Conservation (phyloP, 2,113 vertebrate genomes). For the Clarias batrachus region DNA sequence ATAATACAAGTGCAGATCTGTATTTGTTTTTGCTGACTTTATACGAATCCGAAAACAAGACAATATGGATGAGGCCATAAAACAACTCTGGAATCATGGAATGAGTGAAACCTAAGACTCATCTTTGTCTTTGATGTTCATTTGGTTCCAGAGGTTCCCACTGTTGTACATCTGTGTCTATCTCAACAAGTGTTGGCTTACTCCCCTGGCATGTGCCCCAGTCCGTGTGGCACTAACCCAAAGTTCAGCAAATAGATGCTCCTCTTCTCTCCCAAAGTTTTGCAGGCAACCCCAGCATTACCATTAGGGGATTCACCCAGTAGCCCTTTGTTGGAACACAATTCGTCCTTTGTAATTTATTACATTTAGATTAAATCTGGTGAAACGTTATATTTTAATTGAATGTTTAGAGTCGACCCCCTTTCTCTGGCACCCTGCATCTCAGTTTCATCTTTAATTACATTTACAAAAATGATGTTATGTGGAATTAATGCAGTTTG, state of each 20-base stretch:
- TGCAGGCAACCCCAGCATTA: conserved; percentile 22
- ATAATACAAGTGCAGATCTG: background rate
- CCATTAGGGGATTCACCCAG: conserved; percentile 59
- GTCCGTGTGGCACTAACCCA: conserved; percentile 46
- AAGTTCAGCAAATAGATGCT: conserved; percentile 24
- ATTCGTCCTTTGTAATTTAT: conserved; percentile 93
- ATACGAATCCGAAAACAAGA: background rate
- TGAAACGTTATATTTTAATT: conserved; percentile 97
- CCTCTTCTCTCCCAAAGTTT: conserved; percentile 23
- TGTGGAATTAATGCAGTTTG: conserved; percentile 86
- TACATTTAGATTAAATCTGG: conserved; percentile 95
- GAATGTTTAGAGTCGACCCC: conserved; percentile 96
- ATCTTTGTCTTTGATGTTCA: conserved; percentile 25
- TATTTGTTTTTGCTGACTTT: background rate
- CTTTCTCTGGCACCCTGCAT: conserved; percentile 85
- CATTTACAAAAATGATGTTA: conserved; percentile 99
- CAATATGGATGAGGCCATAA: conserved; percentile 15
- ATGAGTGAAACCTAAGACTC: conserved; percentile 45
- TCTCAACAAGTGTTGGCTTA: conserved; percentile 26
- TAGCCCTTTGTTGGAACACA: conserved; percentile 77
- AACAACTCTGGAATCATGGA: conserved; percentile 14
- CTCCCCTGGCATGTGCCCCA: conserved; percentile 38
- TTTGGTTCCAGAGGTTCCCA: conserved; percentile 40
- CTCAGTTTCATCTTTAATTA: conserved; percentile 92
- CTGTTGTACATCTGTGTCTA: conserved; percentile 40